phyloP scores from a whole-genome alignment of 2,888 invertebrate genomes.

The Anticlea derivata region DNA sequence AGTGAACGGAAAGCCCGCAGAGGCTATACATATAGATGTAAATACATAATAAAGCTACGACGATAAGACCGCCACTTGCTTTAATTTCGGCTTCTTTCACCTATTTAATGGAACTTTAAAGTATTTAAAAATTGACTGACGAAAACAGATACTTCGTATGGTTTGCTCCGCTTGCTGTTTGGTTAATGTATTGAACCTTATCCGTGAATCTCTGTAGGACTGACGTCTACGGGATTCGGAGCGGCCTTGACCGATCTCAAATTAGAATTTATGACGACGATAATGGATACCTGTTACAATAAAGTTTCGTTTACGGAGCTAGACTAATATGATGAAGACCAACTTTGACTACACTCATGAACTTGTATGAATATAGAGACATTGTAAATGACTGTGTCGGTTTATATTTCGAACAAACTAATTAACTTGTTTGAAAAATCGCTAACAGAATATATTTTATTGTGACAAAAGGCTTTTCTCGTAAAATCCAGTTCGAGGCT shows the following conservation, averaged over 20 bases:
- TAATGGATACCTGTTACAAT: background rate
- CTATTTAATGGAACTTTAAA: slow-evolving; percentile 39
- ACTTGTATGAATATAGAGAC: background rate
- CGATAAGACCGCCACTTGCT: slow-evolving; percentile 67
- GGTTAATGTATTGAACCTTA: slow-evolving; percentile 45
- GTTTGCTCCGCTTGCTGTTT: slow-evolving; percentile 61
- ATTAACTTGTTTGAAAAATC: background rate
- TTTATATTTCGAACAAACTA: background rate
- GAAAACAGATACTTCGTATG: slow-evolving; percentile 48
- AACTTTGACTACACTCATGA: no score
- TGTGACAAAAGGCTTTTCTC: background rate
- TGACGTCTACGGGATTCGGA: slow-evolving; percentile 35
- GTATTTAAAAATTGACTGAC: slow-evolving; percentile 55
- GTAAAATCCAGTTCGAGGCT: slow-evolving; percentile 15
- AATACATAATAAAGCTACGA: slow-evolving; percentile 65
- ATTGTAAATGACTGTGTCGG: background rate
- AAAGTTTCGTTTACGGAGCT: background rate
- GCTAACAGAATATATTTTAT: background rate
- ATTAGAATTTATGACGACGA: slow-evolving; percentile 15
- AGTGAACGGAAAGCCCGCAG: slow-evolving; percentile 74
- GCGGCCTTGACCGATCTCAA: slow-evolving; percentile 42
- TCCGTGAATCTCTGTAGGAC: slow-evolving; percentile 40
- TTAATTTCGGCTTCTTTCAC: slow-evolving; percentile 51
- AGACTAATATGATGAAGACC: no score
- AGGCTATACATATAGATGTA: slow-evolving; percentile 74